Conservation (phyloP, 1,140 invertebrate genomes). For the Drosophila virilis region DNA sequence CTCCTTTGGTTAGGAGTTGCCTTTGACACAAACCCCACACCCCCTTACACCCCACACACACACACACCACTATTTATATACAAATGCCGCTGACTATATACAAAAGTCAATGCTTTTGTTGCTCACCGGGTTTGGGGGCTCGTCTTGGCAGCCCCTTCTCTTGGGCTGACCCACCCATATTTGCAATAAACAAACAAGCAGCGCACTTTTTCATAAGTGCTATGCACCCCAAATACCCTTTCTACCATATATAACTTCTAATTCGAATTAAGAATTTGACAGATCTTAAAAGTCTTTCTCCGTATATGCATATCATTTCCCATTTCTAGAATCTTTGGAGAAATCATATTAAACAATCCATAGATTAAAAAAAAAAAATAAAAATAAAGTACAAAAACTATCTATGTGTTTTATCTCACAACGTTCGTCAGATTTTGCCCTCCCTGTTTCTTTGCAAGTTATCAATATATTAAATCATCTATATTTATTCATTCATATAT, state of each 20-base stretch:
- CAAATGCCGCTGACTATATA: conserved; percentile 80
- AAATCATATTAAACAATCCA: no score
- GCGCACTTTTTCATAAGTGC: conserved; percentile 1
- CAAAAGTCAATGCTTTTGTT: conserved; percentile 80
- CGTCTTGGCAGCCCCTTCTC: conserved; percentile 19
- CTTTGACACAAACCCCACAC: conserved; percentile 59
- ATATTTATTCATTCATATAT: no score
- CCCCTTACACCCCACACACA: conserved; percentile 29
- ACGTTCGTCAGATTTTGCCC: no score
- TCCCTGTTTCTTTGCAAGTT: no score
- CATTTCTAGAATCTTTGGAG: no score
- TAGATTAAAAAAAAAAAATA: no score
- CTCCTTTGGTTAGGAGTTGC: conserved; percentile 40
- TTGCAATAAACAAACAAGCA: conserved; percentile 39
- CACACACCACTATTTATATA: conserved; percentile 69
- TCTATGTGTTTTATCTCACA: no score
- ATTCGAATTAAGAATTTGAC: no score
- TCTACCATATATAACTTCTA: background rate
- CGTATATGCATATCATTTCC: no score
- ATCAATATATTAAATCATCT: no score
- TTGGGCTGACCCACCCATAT: conserved; percentile 41
- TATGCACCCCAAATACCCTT: conserved; percentile 4
- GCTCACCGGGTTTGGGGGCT: conserved; percentile 45
- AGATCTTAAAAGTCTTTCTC: no score
- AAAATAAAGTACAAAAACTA: no score